Evolutionary conservation across 2,113 vertebrate genomes (phyloP), one percentile per base, ranked within the genome.

Genomic region (Sinocyclocheilus grahami): DNA sequence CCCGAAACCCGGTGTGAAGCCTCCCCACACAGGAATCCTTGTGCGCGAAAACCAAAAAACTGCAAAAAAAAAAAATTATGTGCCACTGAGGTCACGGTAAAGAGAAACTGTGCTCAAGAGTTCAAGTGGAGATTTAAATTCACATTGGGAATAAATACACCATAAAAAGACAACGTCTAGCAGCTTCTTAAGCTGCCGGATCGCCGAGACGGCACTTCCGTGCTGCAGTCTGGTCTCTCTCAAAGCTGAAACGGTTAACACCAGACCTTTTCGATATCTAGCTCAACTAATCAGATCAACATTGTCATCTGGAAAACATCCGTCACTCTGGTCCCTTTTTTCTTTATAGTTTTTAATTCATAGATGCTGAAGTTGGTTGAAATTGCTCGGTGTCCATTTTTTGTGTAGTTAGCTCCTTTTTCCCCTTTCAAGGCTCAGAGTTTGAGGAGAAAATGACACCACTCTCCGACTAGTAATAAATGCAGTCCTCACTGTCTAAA

Each of bases 401-500:
- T 72, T 62, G 22, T 37, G 14, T 5, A 5, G 53, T 58, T 82
- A 37, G 18, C 5, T 48, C 55, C 48, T 62, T 67, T 63, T 48
- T 51, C 20, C 33, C 12, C 46, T 27, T 71, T 72, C 2, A 22
- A n/a, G 74, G 8, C 22, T 82, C 69, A 48, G 63, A 72, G 53
- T 53, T 55, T 7, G 60, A 78, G 74, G 78, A 71, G 51, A 76
- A 85, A 90, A 85, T 42, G 74, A 87, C 92, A 89, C 86, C 58
- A 67, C 80, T 90, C 87, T 82, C 88, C 69, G 74, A 92, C 89
- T 85, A 24, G 0, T 84, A 85, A 86, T 82, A 86, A 92, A 90
- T 89, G 89, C 86, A 88, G 85, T 53, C 84, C 90, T 92, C 90
- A 89, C 90, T 88, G 92, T 90, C 89, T 77, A 90, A 93, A 94